phyloP scores from a whole-genome alignment of 2,797 vertebrate genomes.

The Sebastes baramenuke region DNA sequence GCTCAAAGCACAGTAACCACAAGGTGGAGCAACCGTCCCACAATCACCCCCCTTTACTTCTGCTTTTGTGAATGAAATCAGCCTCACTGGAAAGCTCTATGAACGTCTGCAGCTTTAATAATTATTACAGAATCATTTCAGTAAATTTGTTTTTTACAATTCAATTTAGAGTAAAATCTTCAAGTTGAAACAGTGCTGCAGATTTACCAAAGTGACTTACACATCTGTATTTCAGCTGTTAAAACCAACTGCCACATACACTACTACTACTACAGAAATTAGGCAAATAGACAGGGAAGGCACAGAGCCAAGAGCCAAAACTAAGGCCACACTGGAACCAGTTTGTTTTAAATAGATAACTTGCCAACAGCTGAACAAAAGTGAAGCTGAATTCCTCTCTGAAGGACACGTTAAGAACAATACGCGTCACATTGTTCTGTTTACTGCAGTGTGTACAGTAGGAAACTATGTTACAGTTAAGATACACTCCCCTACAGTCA shows the following conservation, averaged over 20 bases:
- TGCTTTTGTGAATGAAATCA: constrained; percentile 30
- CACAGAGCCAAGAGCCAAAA: not conserved
- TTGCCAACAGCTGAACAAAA: not conserved
- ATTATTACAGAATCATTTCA: not conserved
- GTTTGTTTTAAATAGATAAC: not conserved
- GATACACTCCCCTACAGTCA: not conserved
- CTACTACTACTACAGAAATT: not conserved
- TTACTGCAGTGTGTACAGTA: not conserved
- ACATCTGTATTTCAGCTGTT: not conserved
- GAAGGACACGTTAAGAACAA: not conserved
- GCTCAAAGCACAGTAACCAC: constrained; percentile 21
- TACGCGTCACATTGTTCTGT: not conserved
- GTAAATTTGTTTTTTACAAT: not conserved
- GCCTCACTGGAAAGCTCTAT: not conserved
- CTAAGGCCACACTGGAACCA: not conserved
- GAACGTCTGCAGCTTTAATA: not conserved
- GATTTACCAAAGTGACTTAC: not conserved
- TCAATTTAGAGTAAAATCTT: not conserved
- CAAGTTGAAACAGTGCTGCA: not conserved
- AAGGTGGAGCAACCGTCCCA: constrained; percentile 39
- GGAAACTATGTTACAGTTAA: not conserved
- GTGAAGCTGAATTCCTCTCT: not conserved
- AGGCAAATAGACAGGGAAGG: not conserved
- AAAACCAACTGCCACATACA: not conserved
- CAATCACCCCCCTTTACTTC: not conserved